phyloP scores from a whole-genome alignment of 2,888 invertebrate species.

The Saturnia pavonia region DNA sequence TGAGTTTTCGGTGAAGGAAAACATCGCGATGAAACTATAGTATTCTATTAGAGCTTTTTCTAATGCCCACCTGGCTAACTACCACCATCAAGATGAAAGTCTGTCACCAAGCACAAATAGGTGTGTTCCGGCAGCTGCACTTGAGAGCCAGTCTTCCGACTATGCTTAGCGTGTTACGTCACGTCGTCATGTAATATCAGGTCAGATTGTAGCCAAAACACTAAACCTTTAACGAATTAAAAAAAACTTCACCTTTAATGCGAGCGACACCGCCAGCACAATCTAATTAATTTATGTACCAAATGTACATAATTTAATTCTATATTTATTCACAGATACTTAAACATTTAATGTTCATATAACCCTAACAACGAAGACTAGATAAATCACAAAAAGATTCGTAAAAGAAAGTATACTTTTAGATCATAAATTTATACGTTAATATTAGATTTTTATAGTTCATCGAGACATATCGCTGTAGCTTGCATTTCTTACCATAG shows the following conservation, averaged over 20 bases:
- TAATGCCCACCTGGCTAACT: too few species aligned
- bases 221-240: too few species aligned
- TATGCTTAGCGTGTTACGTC: too few species aligned
- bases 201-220: too few species aligned
- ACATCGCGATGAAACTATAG: too few species aligned
- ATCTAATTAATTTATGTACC: not conserved
- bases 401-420: slow-evolving; percentile 14
- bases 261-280: not conserved
- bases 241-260: not conserved
- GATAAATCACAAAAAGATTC: not conserved
- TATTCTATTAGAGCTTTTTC: too few species aligned
- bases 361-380: not conserved
- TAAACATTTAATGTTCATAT: not conserved
- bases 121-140: too few species aligned
- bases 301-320: not conserved
- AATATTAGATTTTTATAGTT: slow-evolving; percentile 47
- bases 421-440: slow-evolving; percentile 30
- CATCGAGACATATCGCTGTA: slow-evolving; percentile 38
- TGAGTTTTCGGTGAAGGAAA: too few species aligned
- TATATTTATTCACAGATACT: not conserved
- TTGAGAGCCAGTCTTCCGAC: too few species aligned
- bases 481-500: slow-evolving; percentile 44
- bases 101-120: too few species aligned
- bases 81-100: too few species aligned
- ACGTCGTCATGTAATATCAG: too few species aligned